A percentile compares a stretch with the other conserved stretches of the same genome.
Conservation (phyloP, 2,113 vertebrate species). For the Atherinomorus stipes region DNA sequence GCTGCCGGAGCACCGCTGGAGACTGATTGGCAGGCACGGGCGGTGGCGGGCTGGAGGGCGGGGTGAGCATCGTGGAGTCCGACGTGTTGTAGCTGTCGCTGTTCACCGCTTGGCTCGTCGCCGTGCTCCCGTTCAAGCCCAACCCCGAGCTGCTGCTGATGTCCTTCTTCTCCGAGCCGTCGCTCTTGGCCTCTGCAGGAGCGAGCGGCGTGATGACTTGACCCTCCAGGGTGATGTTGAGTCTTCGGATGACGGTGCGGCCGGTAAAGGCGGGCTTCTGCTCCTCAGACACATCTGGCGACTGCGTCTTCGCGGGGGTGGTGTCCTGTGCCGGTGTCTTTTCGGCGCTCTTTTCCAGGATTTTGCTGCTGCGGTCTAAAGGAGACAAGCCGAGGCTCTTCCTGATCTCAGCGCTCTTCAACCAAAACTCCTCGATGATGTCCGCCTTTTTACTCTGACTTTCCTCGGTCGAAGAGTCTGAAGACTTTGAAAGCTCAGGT, state of each 20-base stretch:
- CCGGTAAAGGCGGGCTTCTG: constrained; percentile 78
- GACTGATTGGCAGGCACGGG: constrained; percentile 93
- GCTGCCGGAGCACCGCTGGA: constrained; percentile 87
- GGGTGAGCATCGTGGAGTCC: constrained; percentile 94
- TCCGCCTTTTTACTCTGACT: constrained; percentile 86
- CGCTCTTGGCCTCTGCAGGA: constrained; percentile 82
- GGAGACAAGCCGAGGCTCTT: constrained; percentile 93
- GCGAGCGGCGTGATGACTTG: constrained; percentile 87
- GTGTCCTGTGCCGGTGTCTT: constrained; percentile 46
- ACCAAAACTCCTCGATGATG: constrained; percentile 96
- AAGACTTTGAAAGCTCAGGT: constrained; percentile 62
- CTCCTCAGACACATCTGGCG: constrained; percentile 73
- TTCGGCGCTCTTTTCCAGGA: constrained; percentile 73
- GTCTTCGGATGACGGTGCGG: constrained; percentile 83
- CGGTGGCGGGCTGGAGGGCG: constrained; percentile 94
- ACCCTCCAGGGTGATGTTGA: constrained; percentile 85
- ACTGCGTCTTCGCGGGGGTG: constrained; percentile 70
- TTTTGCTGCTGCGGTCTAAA: constrained; percentile 84
- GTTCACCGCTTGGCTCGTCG: constrained; percentile 86
- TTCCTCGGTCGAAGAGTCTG: constrained; percentile 80
- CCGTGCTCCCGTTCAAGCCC: constrained; percentile 90
- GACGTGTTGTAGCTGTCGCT: constrained; percentile 93
- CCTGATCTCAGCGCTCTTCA: constrained; percentile 95
- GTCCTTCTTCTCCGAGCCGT: constrained; percentile 84
- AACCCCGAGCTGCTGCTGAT: constrained; percentile 92